Conservation (phyloP, 2,888 invertebrate genomes). For the Cephus pulcher region DNA sequence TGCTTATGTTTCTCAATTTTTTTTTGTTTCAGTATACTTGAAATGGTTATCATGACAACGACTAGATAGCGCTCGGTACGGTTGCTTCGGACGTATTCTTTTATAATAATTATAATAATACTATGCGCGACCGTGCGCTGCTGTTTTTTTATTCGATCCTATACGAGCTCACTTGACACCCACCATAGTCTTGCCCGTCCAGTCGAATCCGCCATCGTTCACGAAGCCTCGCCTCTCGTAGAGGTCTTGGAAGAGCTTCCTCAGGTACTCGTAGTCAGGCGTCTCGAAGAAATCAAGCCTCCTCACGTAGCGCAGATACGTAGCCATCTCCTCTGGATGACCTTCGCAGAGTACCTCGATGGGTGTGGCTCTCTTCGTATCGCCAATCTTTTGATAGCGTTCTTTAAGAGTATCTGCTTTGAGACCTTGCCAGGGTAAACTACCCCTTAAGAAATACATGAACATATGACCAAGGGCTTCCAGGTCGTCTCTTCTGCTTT, state of each 20-base stretch:
- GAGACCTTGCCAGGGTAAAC: slow-evolving; percentile 99
- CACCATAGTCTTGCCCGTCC: slow-evolving; percentile 87
- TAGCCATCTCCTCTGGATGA: slow-evolving; percentile 96
- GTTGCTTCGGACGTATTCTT: background rate
- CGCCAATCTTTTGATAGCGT: slow-evolving; percentile 99
- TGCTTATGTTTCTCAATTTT: background rate
- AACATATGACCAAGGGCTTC: slow-evolving; percentile 99
- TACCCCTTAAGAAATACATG: slow-evolving; percentile 99
- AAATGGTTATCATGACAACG: background rate
- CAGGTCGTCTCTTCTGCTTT: slow-evolving; percentile 98
- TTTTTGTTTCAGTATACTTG: background rate
- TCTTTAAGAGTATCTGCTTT: slow-evolving; percentile 99
- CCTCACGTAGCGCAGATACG: slow-evolving; percentile 96
- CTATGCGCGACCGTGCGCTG: background rate
- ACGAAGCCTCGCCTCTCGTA: slow-evolving; percentile 88
- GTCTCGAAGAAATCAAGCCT: slow-evolving; percentile 99
- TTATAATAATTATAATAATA: background rate
- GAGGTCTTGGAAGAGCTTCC: slow-evolving; percentile 93
- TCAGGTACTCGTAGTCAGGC: slow-evolving; percentile 98
- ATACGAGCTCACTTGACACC: slow-evolving; percentile 46
- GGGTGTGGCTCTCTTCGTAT: slow-evolving; percentile 98
- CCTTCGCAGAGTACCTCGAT: slow-evolving; percentile 92
- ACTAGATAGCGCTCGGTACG: background rate
- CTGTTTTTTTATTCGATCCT: background rate
- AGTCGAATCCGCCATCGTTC: slow-evolving; percentile 94